Conservation (phyloP, 37 sponge, comb jelly and placozoan species). For the Haliclona indistincta region DNA sequence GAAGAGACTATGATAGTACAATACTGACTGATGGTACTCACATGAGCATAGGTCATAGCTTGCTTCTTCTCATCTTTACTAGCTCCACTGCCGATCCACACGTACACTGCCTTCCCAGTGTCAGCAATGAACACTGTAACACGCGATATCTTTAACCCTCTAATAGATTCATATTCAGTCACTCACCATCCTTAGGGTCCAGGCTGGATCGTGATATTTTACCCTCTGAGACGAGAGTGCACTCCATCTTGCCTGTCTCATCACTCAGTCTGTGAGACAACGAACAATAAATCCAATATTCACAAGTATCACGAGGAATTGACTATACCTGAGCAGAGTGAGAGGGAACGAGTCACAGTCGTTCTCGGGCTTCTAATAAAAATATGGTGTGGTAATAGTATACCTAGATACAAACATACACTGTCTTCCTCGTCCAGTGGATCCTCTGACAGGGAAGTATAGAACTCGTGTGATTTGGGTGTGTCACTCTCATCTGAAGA, state of each 20-base stretch:
- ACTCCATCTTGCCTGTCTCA: constrained; percentile 56
- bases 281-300: no score
- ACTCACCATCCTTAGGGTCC: constrained; percentile 36
- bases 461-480: constrained; percentile 60
- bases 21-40: constrained; percentile 9
- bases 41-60: constrained; percentile 63
- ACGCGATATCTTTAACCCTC: background rate
- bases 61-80: constrained; percentile 54
- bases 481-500: constrained; percentile 58
- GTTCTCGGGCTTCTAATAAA: no score
- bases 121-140: constrained; percentile 46
- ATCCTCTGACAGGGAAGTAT: constrained; percentile 40
- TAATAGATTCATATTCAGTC: background rate
- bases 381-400: no score
- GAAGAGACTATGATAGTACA: background rate
- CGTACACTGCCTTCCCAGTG: constrained; percentile 34
- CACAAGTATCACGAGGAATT: no score
- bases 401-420: background rate
- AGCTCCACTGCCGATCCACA: constrained; percentile 57
- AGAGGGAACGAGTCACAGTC: no score
- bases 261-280: constrained; percentile 87
- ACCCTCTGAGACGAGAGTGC: constrained; percentile 25
- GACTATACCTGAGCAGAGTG: no score
- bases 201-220: constrained; percentile 4
- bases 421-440: constrained; percentile 19